These are phyloP conservation scores for Helleia helle DNA, from an alignment of 2,888 invertebrate genomes.

Conservation along the genomic window DNA sequence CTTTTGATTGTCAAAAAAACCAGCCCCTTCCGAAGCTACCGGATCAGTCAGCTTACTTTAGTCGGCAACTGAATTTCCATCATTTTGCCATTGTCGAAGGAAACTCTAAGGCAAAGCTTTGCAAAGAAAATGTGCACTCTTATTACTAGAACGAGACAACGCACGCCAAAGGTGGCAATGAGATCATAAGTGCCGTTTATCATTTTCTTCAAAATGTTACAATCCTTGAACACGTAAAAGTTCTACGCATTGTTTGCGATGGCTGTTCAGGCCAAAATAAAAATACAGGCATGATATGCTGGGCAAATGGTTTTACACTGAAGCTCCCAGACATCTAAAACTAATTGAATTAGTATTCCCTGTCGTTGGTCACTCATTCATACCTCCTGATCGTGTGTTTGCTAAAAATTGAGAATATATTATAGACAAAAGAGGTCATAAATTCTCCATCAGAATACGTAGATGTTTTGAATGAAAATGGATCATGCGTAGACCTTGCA, in stretches of 20 bases:
- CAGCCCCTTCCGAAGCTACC: conserved; percentile 6
- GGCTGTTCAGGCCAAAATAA: not conserved
- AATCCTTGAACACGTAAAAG: not conserved
- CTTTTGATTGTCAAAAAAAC: conserved; percentile 9
- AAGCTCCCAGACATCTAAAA: conserved; percentile 15
- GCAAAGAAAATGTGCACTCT: conserved; percentile 2
- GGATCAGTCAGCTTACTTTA: conserved; percentile 3
- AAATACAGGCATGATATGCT: conserved; percentile 24
- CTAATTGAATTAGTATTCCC: not conserved
- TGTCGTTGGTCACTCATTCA: not conserved
- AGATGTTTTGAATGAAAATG: not conserved
- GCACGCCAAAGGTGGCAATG: conserved; percentile 2
- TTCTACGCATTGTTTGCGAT: not conserved
- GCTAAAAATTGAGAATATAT: not conserved
- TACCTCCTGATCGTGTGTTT: not conserved
- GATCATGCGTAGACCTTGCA: not conserved
- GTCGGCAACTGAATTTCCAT: conserved; percentile 7
- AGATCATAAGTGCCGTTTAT: conserved; percentile 7
- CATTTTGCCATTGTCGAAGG: conserved; percentile 2
- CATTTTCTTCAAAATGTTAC: no score
- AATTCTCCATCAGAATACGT: not conserved
- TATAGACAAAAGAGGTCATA: conserved; percentile 3
- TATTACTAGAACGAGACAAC: conserved; percentile 8
- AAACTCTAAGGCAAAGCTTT: conserved; percentile 4
- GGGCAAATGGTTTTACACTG: conserved; percentile 21